Base-by-base conservation (phyloP, 2,888 invertebrate genomes). In the Ichneumoninae sp. region DNA sequence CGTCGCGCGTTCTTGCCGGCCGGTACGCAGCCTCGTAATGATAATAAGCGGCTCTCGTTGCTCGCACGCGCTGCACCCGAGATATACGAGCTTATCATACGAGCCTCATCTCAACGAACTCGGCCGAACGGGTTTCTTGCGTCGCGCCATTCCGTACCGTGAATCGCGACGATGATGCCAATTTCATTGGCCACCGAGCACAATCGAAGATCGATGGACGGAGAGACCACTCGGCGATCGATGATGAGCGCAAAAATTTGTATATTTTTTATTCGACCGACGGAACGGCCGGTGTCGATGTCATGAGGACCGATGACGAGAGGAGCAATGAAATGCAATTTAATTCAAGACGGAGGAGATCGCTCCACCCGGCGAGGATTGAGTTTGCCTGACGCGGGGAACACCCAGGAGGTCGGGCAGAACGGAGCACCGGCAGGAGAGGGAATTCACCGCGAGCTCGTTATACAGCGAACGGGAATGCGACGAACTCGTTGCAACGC, bases 381-480 rank as follows among this genome's bases (percentile, higher is more conserved):
- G 89, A 88, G 88, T 89, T 89, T 80, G 87, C 83, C 87, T 90
- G 91, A 90, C 89, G 88, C 88, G 87, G 81, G 89, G 91, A 91
- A 91, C 91, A 91, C 91, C 91, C 91, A 91, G 88, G 89, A 89
- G 83, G 75, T 57, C 36, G 85, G 83, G 82, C 83, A 52, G 76
- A 44, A 57, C 44, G 40, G 44, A 73, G 54, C 66, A 52, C 47
- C 68, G 50, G 6, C 44, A n/a, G 68, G 81, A 65, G 81, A 73
- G 70, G 57, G 75, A 81, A 40, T 44, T 78, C 71, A 74, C 70
- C 47, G 30, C 70, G 86, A 89, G 90, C 91, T 90, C 90, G 90
- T 90, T 91, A 91, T 90, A 86, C 89, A 87, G 85, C 85, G 90
- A 91, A 90, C 88, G 90, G 86, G 91, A 90, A 90, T 90, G 89